phyloP scores from a whole-genome alignment of 1,140 invertebrate genomes.

The Agraylea sexmaculata region DNA sequence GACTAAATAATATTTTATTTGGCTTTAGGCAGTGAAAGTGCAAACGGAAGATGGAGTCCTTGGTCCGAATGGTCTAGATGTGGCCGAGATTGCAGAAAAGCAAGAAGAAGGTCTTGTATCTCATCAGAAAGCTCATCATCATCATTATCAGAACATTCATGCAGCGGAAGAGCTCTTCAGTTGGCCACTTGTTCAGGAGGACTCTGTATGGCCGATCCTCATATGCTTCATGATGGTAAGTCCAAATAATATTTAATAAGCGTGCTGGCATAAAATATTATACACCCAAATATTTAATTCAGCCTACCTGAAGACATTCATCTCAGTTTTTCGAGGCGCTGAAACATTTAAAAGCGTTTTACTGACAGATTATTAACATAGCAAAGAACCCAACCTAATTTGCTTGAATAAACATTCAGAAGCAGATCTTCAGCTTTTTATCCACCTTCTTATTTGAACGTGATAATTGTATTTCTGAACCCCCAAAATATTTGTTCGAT shows the following conservation, averaged over 20 bases:
- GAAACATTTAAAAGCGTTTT: constrained; percentile 4
- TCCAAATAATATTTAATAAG: neutral
- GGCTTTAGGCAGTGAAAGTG: constrained; percentile 23
- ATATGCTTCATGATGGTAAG: constrained; percentile 15
- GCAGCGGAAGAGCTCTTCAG: constrained; percentile 32
- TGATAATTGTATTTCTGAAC: too few relatives aligned
- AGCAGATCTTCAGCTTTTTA: too few relatives aligned
- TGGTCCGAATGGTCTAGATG: constrained; percentile 86
- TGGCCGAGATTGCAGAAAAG: constrained; percentile 72
- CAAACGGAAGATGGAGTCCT: constrained; percentile 58
- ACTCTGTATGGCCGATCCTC: constrained; percentile 9
- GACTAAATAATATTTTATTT: constrained; percentile 3
- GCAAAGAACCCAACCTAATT: constrained; percentile 20
- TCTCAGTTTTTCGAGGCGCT: too few relatives aligned
- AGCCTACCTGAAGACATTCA: neutral
- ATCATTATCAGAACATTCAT: constrained; percentile 18
- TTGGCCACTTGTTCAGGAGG: constrained; percentile 29
- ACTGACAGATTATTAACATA: constrained; percentile 17
- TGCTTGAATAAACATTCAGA: constrained; percentile 20
- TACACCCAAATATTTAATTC: too few relatives aligned
- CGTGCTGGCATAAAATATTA: neutral
- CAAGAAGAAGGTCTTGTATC: constrained; percentile 64
- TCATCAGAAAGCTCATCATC: constrained; percentile 42
- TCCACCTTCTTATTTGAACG: too few relatives aligned
- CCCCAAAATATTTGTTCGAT: too few relatives aligned